Evolutionary conservation across 2,113 vertebrate genomes (phyloP).

Genomic region (Nicator chloris): DNA sequence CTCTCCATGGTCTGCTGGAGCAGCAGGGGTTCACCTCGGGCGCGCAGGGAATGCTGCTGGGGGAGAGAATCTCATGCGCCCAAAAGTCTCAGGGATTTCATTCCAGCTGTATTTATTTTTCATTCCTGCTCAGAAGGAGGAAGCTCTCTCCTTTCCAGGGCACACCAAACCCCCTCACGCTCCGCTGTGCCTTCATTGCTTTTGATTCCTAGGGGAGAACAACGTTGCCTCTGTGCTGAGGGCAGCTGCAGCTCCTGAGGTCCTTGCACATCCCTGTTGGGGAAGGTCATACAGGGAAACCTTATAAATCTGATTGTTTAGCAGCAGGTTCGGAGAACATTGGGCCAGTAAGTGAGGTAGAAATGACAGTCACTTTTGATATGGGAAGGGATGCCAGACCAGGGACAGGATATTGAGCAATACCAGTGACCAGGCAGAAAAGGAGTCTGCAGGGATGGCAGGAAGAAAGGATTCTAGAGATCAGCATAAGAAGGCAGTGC

Average conservation of each 20-base stretch:
- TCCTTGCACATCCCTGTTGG: background rate
- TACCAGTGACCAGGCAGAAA: too few species aligned
- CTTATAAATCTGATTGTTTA: too few species aligned
- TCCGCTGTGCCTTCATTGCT: background rate
- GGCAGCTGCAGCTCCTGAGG: background rate
- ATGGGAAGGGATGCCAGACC: too few species aligned
- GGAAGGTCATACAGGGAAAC: too few species aligned
- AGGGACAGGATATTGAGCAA: too few species aligned
- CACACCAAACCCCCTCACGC: background rate
- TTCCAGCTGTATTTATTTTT: background rate
- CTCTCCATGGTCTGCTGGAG: accelerated
- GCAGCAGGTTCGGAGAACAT: too few species aligned
- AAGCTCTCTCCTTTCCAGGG: background rate
- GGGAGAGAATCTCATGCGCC: background rate
- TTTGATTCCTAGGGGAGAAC: background rate
- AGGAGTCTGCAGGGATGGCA: too few species aligned
- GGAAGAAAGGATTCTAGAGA: too few species aligned
- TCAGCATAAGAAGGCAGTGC: too few species aligned
- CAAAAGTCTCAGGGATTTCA: background rate
- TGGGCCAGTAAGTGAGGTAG: too few species aligned
- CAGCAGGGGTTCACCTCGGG: background rate
- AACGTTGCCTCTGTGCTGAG: background rate
- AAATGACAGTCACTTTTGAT: too few species aligned
- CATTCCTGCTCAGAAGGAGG: background rate
- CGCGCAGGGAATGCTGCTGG: background rate